Percentiles rank a stretch among this genome's conserved stretches.
phyloP scores from a whole-genome alignment of 2,797 vertebrate species.

The Hippopotamyrus pictus region DNA sequence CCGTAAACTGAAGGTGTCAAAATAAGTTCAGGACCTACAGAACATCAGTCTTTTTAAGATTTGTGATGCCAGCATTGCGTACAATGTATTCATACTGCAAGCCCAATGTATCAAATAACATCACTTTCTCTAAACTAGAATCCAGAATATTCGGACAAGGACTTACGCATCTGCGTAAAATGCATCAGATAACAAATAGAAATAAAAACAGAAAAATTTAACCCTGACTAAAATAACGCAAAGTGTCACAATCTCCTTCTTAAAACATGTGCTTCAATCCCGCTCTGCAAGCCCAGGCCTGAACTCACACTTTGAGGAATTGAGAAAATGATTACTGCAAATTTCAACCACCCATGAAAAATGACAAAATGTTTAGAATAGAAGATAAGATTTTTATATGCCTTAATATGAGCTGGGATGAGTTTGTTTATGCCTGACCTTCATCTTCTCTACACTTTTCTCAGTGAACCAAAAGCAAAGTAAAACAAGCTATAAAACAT shows the following conservation, averaged over 20 bases:
- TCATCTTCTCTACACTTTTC: not conserved
- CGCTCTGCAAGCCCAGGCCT: not conserved
- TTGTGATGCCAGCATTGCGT: not conserved
- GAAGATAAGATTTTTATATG: slow-evolving; percentile 9
- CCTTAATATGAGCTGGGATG: not conserved
- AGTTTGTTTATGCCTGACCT: not conserved
- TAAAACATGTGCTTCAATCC: not conserved
- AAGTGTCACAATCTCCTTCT: slow-evolving; percentile 13
- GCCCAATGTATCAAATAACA: not conserved
- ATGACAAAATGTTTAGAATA: not conserved
- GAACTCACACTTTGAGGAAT: not conserved
- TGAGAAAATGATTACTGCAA: slow-evolving; percentile 9
- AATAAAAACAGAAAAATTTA: not conserved
- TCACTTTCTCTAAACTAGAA: not conserved
- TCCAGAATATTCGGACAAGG: not conserved
- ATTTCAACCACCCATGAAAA: not conserved
- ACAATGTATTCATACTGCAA: not conserved
- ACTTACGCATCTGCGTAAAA: not conserved
- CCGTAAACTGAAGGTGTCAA: not conserved
- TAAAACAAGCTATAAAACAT: not conserved
- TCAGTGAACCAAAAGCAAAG: slow-evolving; percentile 1
- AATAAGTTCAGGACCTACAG: not conserved
- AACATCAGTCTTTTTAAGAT: not conserved
- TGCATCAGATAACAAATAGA: not conserved
- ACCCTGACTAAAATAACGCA: not conserved